Base-by-base conservation (phyloP, 2,888 invertebrate genomes). In the Ctena decussata region DNA sequence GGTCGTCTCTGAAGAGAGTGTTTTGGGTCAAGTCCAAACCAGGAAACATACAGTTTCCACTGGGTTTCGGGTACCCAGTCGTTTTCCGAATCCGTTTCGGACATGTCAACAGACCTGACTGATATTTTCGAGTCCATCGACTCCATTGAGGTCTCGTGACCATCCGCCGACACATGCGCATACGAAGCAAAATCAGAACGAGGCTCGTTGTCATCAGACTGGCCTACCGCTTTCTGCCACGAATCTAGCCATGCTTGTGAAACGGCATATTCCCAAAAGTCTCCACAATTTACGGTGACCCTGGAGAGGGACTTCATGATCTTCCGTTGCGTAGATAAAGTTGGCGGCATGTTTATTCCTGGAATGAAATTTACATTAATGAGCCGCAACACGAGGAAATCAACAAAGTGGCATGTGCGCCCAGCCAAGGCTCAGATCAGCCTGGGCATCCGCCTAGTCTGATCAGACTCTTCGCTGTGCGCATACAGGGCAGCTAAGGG, bases 241-340 rank as follows among this genome's bases (percentile, higher is more conserved):
- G 82, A 72, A 5, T 79, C 73, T 30, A 90, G 83, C 93, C 93
- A 93, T 0, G 81, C 30, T 53, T 81, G 80, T 18, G 90, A 80
- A n/a, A 93, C 87, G 21, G 90, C 92, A 81, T 92, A 92, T 49
- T 86, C 85, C 90, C 90, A 90, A 15, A 69, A 49, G 39, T 88
- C 90, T 15, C 74, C 30, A 1, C 69, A 49, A 27, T 57, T 15
- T n/a, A 74, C 0, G 24, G 8, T 49, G 6, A 24, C 27, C 11
- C 39, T 37, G 27, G 73, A 21, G 8, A 81, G 35, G 24, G 39
- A 79, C 32, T 35, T 46, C 39, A 85, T 71, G n/a, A 84, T 44
- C 18, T 49, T 32, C 60, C 53, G 69, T 69, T 83, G 82, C 0
- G 77, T 74, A 0, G 35, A 11, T n/a, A 60, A 18, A 18, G 82